Percentiles rank a stretch among this genome's conserved stretches.
These are phyloP conservation scores for Peromyscus melanophrys DNA, from an alignment of 2,797 vertebrate species.

Conservation along the genomic window DNA sequence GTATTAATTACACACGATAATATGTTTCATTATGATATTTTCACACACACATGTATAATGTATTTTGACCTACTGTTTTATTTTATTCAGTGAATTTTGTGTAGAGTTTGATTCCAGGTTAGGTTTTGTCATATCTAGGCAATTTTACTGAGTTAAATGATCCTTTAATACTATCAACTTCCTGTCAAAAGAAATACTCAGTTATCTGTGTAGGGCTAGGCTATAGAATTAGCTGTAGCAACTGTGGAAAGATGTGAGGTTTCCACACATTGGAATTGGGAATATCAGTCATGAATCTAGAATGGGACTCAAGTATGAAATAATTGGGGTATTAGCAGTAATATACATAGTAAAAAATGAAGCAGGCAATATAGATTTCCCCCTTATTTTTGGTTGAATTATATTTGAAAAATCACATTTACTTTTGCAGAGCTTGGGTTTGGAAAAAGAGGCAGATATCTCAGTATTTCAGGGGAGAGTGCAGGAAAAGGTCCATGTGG, in stretches of 20 bases:
- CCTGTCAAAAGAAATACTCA: slow-evolving; percentile 26
- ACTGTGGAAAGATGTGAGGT: neutral
- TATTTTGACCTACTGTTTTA: neutral
- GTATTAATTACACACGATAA: neutral
- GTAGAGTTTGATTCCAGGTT: neutral
- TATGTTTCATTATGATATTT: neutral
- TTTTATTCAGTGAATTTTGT: slow-evolving; percentile 27
- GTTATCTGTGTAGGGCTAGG: neutral
- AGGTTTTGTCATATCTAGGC: neutral
- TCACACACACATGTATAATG: neutral
- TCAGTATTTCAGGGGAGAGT: neutral
- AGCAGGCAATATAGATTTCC: neutral
- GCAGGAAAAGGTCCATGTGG: neutral
- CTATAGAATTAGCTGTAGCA: neutral
- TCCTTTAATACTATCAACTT: neutral
- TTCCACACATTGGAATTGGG: neutral
- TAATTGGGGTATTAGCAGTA: neutral
- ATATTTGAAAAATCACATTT: neutral
- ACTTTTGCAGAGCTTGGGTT: neutral
- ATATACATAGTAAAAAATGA: neutral
- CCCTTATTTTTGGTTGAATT: neutral
- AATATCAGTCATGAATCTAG: neutral
- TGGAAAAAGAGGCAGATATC: neutral
- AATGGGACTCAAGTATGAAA: neutral
- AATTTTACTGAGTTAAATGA: neutral